Evolutionary conservation across 2,888 invertebrate species (phyloP), one percentile per base, ranked within the genome.

Genomic region (Drosophila emarginata): DNA sequence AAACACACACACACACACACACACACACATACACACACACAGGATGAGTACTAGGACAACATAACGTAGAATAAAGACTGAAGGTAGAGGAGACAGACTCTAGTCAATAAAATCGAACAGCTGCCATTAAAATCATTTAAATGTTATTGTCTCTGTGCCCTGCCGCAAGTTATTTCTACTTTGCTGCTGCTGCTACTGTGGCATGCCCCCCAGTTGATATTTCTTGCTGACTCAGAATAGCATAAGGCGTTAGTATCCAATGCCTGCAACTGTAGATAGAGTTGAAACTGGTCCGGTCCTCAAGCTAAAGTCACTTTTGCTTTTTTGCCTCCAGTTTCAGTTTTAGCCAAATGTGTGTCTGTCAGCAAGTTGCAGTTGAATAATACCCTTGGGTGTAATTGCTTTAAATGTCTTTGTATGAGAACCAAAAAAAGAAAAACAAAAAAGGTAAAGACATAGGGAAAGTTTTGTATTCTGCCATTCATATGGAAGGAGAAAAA

Each of bases 81-180:
- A 57, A 45, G 45, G 37, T 32, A 14, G 45, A 28, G 26, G 15
- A 40, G 58, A 58, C 59, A 65, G 36, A 45, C 70, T 71, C 71
- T 64, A 88, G 88, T 84, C 88, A 88, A 84, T 84, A 84, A 84
- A 84, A 84, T 84, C 87, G 84, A 84, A 84, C 88, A 88, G 83
- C 87, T 84, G 88, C 87, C 87, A 84, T 84, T 84, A 84, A 88
- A 84, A 84, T 84, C 84, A 84, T 84, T 88, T 84, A 84, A 84
- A 84, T 84, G 84, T 84, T 84, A 84, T 84, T 84, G 84, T 84
- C 84, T 84, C 74, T 65, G 51, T 56, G 56, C 57, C 69, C 60
- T 71, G 79, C 79, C 79, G 76, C 80, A 79, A 81, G 87, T 77
- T 84, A 81, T 79, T 83, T 84, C 87, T 79, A 81, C 87, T 75